Conservation (phyloP, 2,797 vertebrate species). For the Lutra lutra region DNA sequence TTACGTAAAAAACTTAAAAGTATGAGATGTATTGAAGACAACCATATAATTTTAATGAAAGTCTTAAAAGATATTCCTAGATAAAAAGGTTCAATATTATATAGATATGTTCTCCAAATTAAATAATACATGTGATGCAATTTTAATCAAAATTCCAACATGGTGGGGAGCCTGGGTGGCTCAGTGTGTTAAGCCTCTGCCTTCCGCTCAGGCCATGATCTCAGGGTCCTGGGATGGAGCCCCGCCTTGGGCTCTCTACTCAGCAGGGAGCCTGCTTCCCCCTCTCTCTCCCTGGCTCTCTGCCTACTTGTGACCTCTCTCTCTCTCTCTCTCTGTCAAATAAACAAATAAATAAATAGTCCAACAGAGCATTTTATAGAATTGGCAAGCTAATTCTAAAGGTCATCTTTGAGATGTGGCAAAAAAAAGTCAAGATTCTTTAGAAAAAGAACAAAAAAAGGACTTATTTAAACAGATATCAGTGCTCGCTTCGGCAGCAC, state of each 20-base stretch:
- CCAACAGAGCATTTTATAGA: background rate
- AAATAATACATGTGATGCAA: background rate
- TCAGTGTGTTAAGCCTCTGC: too few species aligned
- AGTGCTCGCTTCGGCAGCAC: too few species aligned
- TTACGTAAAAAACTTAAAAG: background rate
- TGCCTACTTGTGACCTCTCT: too few species aligned
- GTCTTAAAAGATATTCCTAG: background rate
- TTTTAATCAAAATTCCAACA: constrained; percentile 2
- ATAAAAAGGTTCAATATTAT: background rate
- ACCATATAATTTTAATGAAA: constrained; percentile 35
- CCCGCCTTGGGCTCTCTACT: too few species aligned
- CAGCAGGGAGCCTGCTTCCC: too few species aligned
- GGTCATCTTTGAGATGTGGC: background rate
- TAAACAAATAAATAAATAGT: background rate
- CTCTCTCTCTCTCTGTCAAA: too few species aligned
- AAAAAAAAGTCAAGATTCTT: background rate
- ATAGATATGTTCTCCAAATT: background rate
- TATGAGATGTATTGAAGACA: background rate
- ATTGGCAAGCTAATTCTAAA: background rate
- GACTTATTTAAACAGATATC: background rate
- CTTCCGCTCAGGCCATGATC: too few species aligned
- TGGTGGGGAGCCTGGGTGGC: background rate
- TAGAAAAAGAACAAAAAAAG: background rate
- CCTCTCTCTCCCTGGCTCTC: too few species aligned
- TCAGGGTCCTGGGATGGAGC: too few species aligned